Evolutionary conservation across 2,797 vertebrate species (phyloP).

Genomic region (Adrianichthys oophorus): DNA sequence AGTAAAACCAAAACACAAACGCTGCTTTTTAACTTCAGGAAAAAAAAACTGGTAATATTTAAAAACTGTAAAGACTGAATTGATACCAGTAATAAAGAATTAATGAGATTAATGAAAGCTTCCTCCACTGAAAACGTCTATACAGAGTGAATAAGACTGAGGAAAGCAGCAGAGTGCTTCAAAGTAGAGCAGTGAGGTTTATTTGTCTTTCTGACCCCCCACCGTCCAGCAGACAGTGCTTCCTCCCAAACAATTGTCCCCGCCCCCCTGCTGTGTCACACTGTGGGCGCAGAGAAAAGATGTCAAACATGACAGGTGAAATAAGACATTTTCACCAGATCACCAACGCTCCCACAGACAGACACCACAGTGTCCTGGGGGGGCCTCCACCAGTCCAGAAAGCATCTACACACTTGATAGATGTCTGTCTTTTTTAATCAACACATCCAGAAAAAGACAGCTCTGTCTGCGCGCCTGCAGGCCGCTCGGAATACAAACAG

Average conservation of each 20-base stretch:
- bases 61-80: too few species aligned
- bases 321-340: conserved; percentile 75
- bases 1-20: too few species aligned
- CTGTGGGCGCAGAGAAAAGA: conserved; percentile 53
- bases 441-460: conserved; percentile 12
- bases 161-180: conserved; percentile 30
- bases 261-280: conserved; percentile 48
- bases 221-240: conserved; percentile 67
- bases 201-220: conserved; percentile 56
- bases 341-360: conserved; percentile 63
- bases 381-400: conserved; percentile 24
- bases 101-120: background rate
- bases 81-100: too few species aligned
- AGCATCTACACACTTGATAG: conserved; percentile 36
- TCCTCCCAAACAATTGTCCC: conserved; percentile 44
- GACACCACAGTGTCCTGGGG: conserved; percentile 56
- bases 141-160: conserved; percentile 16
- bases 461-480: background rate
- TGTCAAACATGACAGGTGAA: conserved; percentile 70
- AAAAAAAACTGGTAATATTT: too few species aligned
- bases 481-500: background rate
- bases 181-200: conserved; percentile 46
- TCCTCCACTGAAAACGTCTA: conserved; percentile 13
- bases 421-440: conserved; percentile 23
- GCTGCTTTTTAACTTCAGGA: too few species aligned